These are phyloP conservation scores for Orthosia gothica DNA, from an alignment of 2,888 invertebrate genomes.

Conservation along the genomic window DNA sequence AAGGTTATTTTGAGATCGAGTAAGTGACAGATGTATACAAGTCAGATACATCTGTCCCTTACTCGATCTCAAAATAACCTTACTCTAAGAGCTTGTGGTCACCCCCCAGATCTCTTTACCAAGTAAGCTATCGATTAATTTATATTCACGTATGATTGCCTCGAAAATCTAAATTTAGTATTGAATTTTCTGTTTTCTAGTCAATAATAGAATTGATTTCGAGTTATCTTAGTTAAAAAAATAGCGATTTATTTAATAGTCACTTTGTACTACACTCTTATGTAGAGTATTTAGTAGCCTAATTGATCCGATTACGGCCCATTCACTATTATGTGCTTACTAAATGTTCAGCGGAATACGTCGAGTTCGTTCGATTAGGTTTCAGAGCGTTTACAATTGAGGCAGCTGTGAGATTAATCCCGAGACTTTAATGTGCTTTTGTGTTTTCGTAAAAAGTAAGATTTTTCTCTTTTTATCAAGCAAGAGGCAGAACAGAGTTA, in stretches of 20 bases:
- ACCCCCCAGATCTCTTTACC: no score
- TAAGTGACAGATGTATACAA: no score
- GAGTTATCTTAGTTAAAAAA: not conserved
- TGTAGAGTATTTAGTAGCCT: not conserved
- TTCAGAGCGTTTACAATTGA: not conserved
- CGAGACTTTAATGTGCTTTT: no score
- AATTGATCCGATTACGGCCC: not conserved
- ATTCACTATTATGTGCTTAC: not conserved
- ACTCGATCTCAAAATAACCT: no score
- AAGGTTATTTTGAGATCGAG: no score
- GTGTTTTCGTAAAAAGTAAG: no score
- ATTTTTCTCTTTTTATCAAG: no score
- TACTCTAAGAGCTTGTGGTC: no score
- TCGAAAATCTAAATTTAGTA: not conserved
- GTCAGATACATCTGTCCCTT: no score
- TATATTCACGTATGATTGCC: no score
- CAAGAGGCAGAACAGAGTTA: no score
- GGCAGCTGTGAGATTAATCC: not conserved
- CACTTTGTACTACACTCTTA: not conserved
- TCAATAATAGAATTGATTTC: not conserved
- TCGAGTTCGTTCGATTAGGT: not conserved
- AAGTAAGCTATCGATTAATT: no score
- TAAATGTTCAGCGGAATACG: not conserved
- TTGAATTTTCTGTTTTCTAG: not conserved
- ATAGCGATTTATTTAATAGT: not conserved